Evolutionary conservation across 2,113 vertebrate genomes (phyloP).

Genomic region (Galeopterus variegatus): DNA sequence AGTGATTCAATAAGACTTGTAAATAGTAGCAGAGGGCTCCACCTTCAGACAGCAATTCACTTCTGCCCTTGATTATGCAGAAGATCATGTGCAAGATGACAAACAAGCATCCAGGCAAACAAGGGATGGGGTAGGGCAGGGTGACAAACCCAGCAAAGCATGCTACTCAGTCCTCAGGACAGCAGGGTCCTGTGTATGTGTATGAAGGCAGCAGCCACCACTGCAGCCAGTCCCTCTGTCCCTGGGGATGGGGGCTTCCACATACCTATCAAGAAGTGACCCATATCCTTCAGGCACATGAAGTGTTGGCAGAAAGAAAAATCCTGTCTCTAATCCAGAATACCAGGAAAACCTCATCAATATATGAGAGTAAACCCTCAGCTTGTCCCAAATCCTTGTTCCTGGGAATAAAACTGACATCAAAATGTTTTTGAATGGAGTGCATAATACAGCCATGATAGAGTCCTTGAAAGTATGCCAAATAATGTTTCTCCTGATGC

Average conservation of each 20-base stretch:
- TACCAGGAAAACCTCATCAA: constrained; percentile 7
- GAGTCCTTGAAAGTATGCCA: background rate
- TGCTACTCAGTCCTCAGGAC: background rate
- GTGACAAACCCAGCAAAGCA: background rate
- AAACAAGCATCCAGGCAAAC: background rate
- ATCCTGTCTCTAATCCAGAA: background rate
- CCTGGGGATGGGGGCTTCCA: background rate
- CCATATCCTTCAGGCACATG: background rate
- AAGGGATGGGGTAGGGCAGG: background rate
- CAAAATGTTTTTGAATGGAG: background rate
- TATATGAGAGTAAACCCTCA: background rate
- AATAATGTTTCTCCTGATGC: background rate
- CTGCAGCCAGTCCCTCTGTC: background rate
- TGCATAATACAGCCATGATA: background rate
- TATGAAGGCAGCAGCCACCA: background rate
- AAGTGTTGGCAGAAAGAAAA: background rate
- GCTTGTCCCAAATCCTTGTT: background rate
- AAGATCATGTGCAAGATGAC: background rate
- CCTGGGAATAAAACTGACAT: background rate
- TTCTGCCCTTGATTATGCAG: background rate
- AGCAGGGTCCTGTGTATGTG: background rate
- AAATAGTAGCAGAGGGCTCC: background rate
- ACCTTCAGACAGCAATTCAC: background rate
- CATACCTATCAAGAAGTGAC: background rate
- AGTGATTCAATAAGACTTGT: background rate